Percentiles rank a stretch among this genome's conserved stretches.
Evolutionary conservation across 2,113 vertebrate genomes (phyloP).

Genomic region (Dicerorhinus sumatrensis): DNA sequence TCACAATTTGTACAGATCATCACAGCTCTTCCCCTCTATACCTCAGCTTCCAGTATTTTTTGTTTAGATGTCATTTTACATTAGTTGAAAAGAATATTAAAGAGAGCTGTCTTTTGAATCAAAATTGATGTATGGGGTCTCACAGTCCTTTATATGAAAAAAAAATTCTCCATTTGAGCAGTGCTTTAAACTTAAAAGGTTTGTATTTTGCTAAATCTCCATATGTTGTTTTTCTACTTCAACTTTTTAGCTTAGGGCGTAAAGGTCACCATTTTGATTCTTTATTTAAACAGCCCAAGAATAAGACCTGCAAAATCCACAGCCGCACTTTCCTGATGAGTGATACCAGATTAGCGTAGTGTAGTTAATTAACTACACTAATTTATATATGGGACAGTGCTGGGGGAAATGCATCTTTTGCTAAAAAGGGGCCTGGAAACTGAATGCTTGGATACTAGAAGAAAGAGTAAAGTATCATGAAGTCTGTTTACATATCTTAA

Average conservation of each 20-base stretch:
- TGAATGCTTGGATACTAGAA: background rate
- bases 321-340: background rate
- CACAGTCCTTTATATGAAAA: background rate
- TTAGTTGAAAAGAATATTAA: background rate
- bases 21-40: background rate
- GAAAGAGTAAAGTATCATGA: background rate
- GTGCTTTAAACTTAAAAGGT: background rate
- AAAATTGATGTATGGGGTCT: background rate
- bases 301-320: background rate
- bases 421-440: background rate
- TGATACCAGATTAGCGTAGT: background rate
- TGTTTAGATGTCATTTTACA: background rate
- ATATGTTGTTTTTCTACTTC: background rate
- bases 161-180: background rate
- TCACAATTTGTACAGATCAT: background rate
- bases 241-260: background rate
- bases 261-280: background rate
- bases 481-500: background rate
- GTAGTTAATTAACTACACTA: constrained; percentile 1
- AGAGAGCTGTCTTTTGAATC: background rate
- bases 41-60: background rate
- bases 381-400: background rate
- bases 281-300: background rate
- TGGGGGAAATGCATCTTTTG: background rate
- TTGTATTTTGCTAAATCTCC: constrained; percentile 19